phyloP scores from a whole-genome alignment of 2,797 vertebrate genomes.

The Falco cherrug region DNA sequence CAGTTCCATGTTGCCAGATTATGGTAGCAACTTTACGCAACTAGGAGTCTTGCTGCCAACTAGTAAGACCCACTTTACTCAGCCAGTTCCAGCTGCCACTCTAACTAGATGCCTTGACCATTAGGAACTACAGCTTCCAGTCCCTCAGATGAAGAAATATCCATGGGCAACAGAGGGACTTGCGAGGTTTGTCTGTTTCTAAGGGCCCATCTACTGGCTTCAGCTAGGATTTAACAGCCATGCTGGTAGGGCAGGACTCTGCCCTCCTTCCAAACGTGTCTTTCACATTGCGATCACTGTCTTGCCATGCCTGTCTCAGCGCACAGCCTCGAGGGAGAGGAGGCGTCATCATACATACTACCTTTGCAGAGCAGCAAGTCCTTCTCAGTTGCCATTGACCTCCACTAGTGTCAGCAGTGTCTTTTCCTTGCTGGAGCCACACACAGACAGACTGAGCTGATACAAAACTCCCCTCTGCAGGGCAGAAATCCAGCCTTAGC shows the following conservation, averaged over 20 bases:
- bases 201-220: neutral
- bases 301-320: neutral
- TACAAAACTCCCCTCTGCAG: neutral
- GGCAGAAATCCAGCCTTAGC: neutral
- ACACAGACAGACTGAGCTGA: fast-evolving
- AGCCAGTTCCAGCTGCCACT: neutral
- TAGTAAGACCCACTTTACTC: neutral
- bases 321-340: fast-evolving
- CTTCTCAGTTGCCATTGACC: neutral
- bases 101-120: neutral
- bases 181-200: neutral
- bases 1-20: fast-evolving
- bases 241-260: neutral
- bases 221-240: neutral
- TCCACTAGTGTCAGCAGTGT: neutral
- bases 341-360: neutral
- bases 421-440: neutral
- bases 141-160: neutral
- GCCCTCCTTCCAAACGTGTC: neutral
- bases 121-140: neutral
- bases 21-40: neutral
- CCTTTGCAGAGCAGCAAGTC: neutral
- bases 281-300: neutral
- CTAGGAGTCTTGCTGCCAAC: neutral
- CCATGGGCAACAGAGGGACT: neutral